Base-by-base conservation (phyloP, 2,888 invertebrate species). In the Idaea straminata region DNA sequence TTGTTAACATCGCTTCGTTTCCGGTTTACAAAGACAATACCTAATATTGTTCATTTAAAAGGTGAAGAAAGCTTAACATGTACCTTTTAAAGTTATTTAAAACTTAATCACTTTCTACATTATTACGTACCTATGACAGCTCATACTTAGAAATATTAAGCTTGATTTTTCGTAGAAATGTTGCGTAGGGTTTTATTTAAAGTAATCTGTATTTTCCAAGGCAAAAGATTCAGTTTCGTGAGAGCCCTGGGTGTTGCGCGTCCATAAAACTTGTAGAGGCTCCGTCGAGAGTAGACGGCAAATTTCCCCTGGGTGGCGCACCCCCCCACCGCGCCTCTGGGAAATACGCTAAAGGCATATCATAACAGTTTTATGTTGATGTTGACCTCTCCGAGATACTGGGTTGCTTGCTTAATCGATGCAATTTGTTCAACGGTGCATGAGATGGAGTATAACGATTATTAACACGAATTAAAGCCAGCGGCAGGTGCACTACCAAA, bases 301-400 rank as follows among this genome's bases (percentile, higher is more conserved):
- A 92, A 92, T 92, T 92, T 92, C 92, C 92, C 92, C 83, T 82
- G 92, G 91, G 92, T 87, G 82, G 86, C 81, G 83, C 84, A 80
- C 85, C 84, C 82, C 82, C 80, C 81, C 77, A 72, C 83, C 80
- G 80, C 80, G 85, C 88, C 87, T 77, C 79, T 84, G 91, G 92
- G 91, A 91, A 91, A 91, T 91, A 90, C 91, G 88, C 87, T 87
- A 85, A 89, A 88, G 91, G 87, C 91, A 91, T 92, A 92, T 92
- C 90, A 92, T 92, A 92, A 91, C 92, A 91, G 89, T 90, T 92
- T 92, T 92, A 91, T 91, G 91, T 89, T 90, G 89, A 90, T 91
- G 87, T 85, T 88, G 91, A 91, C 89, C 91, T 89, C 88, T 84
- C 85, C 71, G 73, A 81, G 79, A 77, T 80, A 81, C 79, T 75